A percentile compares a stretch with the other conserved stretches of the same genome.
Evolutionary conservation across 2,888 invertebrate species (phyloP).

Genomic region (Thysanoteuthis rhombus): DNA sequence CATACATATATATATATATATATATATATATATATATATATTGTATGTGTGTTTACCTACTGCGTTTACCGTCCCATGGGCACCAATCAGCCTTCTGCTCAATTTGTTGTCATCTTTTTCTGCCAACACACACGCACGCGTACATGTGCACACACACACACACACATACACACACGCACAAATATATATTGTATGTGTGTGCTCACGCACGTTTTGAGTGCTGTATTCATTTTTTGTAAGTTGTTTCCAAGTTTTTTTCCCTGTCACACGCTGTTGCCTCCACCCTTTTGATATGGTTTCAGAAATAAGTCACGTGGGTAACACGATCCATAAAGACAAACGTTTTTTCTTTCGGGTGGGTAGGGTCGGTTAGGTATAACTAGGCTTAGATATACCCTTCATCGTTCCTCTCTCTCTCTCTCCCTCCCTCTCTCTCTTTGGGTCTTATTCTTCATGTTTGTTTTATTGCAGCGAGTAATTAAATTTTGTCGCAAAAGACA

Average conservation of each 20-base stretch:
- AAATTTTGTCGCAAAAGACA: conserved; percentile 29
- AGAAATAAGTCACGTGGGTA: conserved; percentile 13
- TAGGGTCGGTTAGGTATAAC: background rate
- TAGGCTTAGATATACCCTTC: background rate
- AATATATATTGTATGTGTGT: background rate
- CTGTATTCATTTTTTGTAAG: background rate
- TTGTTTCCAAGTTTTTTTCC: background rate
- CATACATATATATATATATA: background rate
- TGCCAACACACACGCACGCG: too few species aligned
- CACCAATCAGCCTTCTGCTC: too few species aligned
- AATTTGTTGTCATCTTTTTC: too few species aligned
- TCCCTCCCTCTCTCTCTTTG: background rate
- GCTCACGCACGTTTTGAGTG: too few species aligned
- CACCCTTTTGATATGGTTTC: conserved; percentile 16
- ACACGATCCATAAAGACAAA: background rate
- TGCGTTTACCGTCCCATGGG: too few species aligned
- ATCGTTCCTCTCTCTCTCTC: background rate
- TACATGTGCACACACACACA: background rate
- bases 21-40: background rate
- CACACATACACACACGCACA: background rate
- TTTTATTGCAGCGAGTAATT: conserved; percentile 27
- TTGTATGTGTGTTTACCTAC: too few species aligned
- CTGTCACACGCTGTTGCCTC: background rate
- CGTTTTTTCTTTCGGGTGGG: too few species aligned
- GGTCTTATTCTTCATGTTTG: background rate